These are phyloP conservation scores for Mormyrus proboscirostris DNA, from an alignment of 2,797 vertebrate genomes.

Conservation along the genomic window DNA sequence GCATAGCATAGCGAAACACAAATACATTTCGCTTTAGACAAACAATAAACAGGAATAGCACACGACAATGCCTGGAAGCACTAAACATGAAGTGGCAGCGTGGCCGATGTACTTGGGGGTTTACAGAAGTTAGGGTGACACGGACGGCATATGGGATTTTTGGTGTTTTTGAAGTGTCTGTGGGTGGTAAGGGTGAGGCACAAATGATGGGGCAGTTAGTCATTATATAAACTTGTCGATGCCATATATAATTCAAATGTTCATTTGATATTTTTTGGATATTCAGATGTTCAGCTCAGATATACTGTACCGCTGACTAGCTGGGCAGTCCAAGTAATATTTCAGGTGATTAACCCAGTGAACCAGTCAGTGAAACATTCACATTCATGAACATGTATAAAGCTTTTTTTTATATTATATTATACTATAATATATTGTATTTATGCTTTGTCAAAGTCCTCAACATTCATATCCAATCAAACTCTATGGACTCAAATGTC, in stretches of 20 bases:
- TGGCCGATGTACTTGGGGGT: neutral
- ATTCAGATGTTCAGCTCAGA: neutral
- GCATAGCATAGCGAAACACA: neutral
- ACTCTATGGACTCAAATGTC: neutral
- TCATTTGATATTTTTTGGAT: neutral
- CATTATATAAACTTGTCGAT: neutral
- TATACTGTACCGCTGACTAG: neutral
- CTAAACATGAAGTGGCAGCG: neutral
- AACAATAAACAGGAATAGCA: neutral
- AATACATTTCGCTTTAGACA: neutral
- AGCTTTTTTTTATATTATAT: neutral
- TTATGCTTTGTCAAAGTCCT: neutral
- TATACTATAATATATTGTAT: neutral
- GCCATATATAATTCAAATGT: neutral
- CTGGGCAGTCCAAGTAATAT: neutral
- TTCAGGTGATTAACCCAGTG: neutral
- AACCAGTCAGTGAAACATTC: neutral
- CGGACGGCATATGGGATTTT: neutral
- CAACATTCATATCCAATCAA: neutral
- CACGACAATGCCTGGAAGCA: neutral
- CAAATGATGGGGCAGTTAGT: neutral
- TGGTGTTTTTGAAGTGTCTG: neutral
- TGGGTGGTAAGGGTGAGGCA: neutral
- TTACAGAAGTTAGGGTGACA: neutral
- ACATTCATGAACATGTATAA: neutral